Evolutionary conservation across 2,113 vertebrate species (phyloP).

Genomic region (Equus przewalskii): DNA sequence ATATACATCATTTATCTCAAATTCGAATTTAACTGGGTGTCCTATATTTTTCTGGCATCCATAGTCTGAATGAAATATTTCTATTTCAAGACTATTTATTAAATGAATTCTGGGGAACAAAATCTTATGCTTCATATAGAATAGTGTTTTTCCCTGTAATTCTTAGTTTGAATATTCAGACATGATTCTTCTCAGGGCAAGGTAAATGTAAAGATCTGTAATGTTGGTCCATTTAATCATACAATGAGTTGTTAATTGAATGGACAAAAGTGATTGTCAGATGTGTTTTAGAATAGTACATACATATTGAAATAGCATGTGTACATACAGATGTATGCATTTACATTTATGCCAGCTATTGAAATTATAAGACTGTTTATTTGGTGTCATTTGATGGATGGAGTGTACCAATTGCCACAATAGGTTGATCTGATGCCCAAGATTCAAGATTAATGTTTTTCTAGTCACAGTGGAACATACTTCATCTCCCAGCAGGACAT

Average conservation of each 20-base stretch:
- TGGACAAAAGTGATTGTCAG: not conserved
- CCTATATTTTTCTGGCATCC: not conserved
- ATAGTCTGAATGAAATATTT: not conserved
- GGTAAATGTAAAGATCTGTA: not conserved
- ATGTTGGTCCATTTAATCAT: not conserved
- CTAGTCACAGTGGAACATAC: not conserved
- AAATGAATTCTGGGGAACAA: not conserved
- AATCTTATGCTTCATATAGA: not conserved
- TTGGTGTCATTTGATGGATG: slow-evolving; percentile 40
- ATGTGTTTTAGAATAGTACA: not conserved
- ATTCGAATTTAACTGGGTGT: not conserved
- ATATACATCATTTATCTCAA: not conserved
- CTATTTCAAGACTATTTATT: not conserved
- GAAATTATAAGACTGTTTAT: not conserved
- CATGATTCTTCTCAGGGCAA: not conserved
- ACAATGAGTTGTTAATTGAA: not conserved
- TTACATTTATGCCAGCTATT: not conserved
- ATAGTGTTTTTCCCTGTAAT: not conserved
- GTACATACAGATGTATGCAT: not conserved
- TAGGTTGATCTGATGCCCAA: not conserved
- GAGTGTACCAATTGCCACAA: not conserved
- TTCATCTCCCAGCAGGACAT: slow-evolving; percentile 43
- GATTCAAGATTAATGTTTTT: slow-evolving; percentile 55
- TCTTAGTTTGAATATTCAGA: not conserved
- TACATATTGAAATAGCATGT: not conserved